phyloP scores from a whole-genome alignment of 2,113 vertebrate genomes.

The Mustelus asterias region DNA sequence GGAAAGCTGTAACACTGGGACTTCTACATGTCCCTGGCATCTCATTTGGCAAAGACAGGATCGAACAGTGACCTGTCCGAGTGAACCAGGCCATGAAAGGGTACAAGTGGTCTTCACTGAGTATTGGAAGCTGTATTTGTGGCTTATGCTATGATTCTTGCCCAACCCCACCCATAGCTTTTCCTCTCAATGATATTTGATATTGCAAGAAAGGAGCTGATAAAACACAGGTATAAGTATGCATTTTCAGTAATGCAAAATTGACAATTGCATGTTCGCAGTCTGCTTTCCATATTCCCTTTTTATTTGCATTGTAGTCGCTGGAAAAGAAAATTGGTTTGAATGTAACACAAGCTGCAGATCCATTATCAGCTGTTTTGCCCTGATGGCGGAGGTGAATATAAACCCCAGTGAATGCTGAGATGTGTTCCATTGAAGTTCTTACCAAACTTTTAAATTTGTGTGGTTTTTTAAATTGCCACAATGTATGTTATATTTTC shows the following conservation, averaged over 20 bases:
- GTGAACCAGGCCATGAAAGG: background rate
- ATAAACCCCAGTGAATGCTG: background rate
- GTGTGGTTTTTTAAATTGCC: background rate
- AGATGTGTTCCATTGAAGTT: background rate
- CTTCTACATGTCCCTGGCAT: background rate
- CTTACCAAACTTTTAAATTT: background rate
- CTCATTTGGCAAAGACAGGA: background rate
- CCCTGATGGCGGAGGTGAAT: background rate
- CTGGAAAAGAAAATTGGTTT: background rate
- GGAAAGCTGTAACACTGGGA: background rate
- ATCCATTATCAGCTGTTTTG: background rate
- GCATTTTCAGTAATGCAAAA: background rate
- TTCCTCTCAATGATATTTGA: background rate
- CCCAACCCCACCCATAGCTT: background rate
- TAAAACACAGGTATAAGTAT: background rate
- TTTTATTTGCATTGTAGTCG: background rate
- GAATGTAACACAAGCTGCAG: background rate
- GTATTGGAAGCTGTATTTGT: background rate
- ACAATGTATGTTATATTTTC: background rate
- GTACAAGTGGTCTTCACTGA: background rate
- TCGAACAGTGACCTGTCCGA: background rate
- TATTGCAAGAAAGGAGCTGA: background rate
- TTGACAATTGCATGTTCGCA: background rate
- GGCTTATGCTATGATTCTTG: background rate
- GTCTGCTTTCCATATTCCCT: background rate